A percentile compares a stretch with the other conserved stretches of the same genome.
Conservation (phyloP, 2,113 vertebrate genomes). For the Urocitellus parryii region DNA sequence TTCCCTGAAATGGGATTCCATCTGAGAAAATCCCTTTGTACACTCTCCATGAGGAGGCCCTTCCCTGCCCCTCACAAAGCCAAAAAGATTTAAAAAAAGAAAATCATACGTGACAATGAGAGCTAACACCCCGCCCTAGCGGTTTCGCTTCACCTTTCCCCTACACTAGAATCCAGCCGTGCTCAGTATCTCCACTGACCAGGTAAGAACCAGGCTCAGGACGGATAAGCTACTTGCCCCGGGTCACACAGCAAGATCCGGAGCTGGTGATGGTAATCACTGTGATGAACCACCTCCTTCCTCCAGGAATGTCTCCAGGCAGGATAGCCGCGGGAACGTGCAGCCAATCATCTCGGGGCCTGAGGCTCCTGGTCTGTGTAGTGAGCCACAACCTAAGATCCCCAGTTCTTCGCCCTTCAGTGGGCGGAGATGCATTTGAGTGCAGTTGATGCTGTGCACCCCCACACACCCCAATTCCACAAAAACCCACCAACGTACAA, state of each 20-base stretch:
- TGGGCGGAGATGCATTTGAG: not conserved
- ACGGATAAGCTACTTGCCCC: not conserved
- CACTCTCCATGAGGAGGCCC: not conserved
- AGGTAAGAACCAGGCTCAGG: not conserved
- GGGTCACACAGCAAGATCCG: not conserved
- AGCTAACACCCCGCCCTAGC: not conserved
- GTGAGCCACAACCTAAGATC: not conserved
- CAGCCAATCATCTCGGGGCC: not conserved
- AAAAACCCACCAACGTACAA: not conserved
- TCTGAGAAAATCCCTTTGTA: not conserved
- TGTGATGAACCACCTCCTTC: not conserved
- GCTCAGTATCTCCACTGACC: not conserved
- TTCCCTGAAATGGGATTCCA: not conserved
- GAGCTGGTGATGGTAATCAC: not conserved
- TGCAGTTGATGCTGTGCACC: not conserved
- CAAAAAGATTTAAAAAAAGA: not conserved
- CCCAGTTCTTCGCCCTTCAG: not conserved
- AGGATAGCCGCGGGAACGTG: not conserved
- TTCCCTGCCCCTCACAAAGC: not conserved
- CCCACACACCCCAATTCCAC: not conserved
- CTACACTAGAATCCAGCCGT: accelerated
- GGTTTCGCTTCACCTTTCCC: not conserved
- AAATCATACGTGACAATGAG: not conserved
- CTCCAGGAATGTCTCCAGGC: not conserved
- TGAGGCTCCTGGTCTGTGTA: not conserved